Evolutionary conservation across 2,797 vertebrate species (phyloP).

Genomic region (Melanotaenia maccullochi): DNA sequence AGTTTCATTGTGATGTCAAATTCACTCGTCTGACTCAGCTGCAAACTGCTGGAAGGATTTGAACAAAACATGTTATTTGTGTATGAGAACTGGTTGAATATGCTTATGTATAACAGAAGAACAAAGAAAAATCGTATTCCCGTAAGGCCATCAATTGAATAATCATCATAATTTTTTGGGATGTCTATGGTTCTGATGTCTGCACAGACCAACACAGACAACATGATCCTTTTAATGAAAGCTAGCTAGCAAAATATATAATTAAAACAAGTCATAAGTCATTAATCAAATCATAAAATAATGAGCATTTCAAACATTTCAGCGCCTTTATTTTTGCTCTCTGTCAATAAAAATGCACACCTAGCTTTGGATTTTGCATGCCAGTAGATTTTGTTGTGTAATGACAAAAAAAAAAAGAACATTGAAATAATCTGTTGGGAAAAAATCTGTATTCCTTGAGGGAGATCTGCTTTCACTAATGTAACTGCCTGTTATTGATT

Average conservation of each 20-base stretch:
- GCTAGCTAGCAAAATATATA: slow-evolving; percentile 41
- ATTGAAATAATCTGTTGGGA: not conserved
- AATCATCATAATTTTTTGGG: not conserved
- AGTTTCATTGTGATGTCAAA: not conserved
- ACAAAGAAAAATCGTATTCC: not conserved
- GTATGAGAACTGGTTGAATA: slow-evolving; percentile 4
- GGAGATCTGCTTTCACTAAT: slow-evolving; percentile 17
- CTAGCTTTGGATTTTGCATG: slow-evolving; percentile 42
- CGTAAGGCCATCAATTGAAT: slow-evolving; percentile 26
- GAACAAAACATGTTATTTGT: slow-evolving; percentile 16
- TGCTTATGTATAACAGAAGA: slow-evolving; percentile 14
- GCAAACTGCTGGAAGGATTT: not conserved
- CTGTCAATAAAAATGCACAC: slow-evolving; percentile 60
- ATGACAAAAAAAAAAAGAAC: not conserved
- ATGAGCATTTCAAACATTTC: slow-evolving; percentile 55
- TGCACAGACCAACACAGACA: not conserved
- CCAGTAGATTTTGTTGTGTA: slow-evolving; percentile 33
- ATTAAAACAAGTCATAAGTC: slow-evolving; percentile 61
- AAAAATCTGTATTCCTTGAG: slow-evolving; percentile 5
- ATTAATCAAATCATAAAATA: slow-evolving; percentile 62
- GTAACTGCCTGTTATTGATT: slow-evolving; percentile 43
- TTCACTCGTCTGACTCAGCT: not conserved
- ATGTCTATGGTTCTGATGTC: slow-evolving; percentile 17
- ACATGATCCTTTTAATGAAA: slow-evolving; percentile 41
- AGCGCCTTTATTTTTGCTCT: slow-evolving; percentile 2